Conservation (phyloP, 2,797 vertebrate species). For the Scyliorhinus canicula region DNA sequence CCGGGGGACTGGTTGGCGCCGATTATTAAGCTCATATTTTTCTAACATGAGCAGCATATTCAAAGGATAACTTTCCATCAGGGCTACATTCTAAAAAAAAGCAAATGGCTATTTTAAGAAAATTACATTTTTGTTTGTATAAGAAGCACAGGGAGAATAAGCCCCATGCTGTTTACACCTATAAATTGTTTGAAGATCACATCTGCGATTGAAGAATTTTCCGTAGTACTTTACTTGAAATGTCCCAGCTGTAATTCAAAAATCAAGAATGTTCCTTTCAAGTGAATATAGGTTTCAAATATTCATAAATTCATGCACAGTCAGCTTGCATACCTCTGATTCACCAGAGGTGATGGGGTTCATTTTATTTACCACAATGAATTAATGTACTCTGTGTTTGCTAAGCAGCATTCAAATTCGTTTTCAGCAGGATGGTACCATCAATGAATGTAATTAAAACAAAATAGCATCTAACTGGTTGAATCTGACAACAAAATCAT, state of each 20-base stretch:
- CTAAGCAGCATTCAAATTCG: neutral
- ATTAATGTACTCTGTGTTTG: neutral
- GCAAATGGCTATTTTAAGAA: neutral
- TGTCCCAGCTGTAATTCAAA: neutral
- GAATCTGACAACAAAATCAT: neutral
- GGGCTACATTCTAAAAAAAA: neutral
- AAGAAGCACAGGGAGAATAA: neutral
- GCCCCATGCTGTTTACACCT: neutral
- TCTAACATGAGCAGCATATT: neutral
- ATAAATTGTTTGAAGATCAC: neutral
- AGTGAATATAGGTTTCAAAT: neutral
- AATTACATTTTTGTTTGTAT: neutral
- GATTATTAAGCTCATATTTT: neutral
- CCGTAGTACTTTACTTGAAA: neutral
- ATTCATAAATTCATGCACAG: neutral
- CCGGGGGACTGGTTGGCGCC: neutral
- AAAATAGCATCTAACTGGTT: neutral
- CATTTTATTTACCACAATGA: neutral
- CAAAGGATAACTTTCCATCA: neutral
- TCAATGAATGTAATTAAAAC: conserved; percentile 12
- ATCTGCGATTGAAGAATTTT: neutral
- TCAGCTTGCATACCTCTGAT: neutral
- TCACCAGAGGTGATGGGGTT: neutral
- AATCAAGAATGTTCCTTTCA: neutral
- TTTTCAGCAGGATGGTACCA: neutral